These are phyloP conservation scores for Pseudomugil tenellus DNA, from an alignment of 2,797 vertebrate species.

Conservation along the genomic window DNA sequence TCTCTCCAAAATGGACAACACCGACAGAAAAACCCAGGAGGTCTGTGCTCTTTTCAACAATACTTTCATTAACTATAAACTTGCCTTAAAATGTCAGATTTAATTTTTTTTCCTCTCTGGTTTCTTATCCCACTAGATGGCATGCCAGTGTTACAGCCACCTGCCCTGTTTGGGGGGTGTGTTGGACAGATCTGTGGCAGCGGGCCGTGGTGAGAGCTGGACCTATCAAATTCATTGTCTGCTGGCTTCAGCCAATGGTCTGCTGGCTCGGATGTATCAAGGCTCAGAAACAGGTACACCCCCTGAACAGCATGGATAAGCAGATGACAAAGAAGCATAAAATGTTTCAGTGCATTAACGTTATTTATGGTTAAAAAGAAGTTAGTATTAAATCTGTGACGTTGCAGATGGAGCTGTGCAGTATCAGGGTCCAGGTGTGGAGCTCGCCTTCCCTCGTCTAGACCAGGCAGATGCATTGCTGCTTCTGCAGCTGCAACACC, in stretches of 20 bases:
- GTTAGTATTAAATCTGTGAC: no score
- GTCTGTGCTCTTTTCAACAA: constrained; percentile 63
- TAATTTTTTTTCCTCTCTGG: background rate
- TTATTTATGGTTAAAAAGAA: no score
- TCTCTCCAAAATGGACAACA: constrained; percentile 87
- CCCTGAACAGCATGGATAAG: background rate
- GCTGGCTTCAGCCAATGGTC: constrained; percentile 84
- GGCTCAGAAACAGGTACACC: constrained; percentile 83
- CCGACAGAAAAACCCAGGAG: constrained; percentile 87
- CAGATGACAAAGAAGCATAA: no score
- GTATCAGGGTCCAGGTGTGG: constrained; percentile 86
- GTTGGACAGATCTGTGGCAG: constrained; percentile 82
- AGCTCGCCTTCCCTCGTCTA: constrained; percentile 79
- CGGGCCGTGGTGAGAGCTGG: constrained; percentile 87
- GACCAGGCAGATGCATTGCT: constrained; percentile 82
- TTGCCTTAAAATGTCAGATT: background rate
- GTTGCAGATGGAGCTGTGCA: constrained; percentile 81
- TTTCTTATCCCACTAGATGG: constrained; percentile 80
- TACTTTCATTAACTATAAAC: background rate
- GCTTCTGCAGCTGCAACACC: constrained; percentile 84
- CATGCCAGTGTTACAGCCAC: constrained; percentile 88
- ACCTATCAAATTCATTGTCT: constrained; percentile 89
- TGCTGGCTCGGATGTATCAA: constrained; percentile 86
- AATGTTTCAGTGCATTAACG: no score
- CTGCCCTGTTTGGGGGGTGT: constrained; percentile 89